These are phyloP conservation scores for Cheilinus undulatus DNA, from an alignment of 2,113 vertebrate species.

Conservation along the genomic window DNA sequence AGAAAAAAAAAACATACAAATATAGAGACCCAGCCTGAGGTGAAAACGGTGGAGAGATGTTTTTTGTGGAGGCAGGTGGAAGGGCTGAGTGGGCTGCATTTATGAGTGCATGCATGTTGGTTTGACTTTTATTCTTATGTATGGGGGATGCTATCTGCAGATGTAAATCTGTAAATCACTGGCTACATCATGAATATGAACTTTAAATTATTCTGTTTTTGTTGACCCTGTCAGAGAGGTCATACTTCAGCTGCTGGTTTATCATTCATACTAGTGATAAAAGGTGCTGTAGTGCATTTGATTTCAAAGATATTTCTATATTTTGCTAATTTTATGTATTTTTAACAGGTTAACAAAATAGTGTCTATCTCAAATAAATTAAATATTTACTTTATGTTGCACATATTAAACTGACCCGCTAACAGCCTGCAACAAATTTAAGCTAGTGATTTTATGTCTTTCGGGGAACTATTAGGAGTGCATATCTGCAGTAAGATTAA, in stretches of 20 bases:
- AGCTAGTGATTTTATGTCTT: too few species aligned
- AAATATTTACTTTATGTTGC: too few species aligned
- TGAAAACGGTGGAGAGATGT: constrained; percentile 1
- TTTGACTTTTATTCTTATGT: not conserved
- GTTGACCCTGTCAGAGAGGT: too few species aligned
- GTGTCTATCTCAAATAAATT: too few species aligned
- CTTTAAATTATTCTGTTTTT: too few species aligned
- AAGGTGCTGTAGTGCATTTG: not conserved
- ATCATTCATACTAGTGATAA: not conserved
- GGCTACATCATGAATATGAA: not conserved
- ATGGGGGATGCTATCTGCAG: not conserved
- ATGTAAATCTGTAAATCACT: not conserved
- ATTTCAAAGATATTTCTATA: not conserved
- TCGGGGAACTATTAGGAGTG: too few species aligned
- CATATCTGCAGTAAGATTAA: too few species aligned
- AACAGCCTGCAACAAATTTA: too few species aligned
- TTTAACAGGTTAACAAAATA: too few species aligned
- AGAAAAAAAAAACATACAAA: not conserved
- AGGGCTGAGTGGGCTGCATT: not conserved
- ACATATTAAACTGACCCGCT: too few species aligned
- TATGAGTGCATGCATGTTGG: constrained; percentile 11
- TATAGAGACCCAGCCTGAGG: not conserved
- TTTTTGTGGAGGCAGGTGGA: not conserved
- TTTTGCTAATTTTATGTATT: not conserved
- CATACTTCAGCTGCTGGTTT: not conserved